Evolutionary conservation across 1,140 invertebrate genomes (phyloP), one percentile per base, ranked within the genome.

Genomic region (Centruroides sculpturatus): DNA sequence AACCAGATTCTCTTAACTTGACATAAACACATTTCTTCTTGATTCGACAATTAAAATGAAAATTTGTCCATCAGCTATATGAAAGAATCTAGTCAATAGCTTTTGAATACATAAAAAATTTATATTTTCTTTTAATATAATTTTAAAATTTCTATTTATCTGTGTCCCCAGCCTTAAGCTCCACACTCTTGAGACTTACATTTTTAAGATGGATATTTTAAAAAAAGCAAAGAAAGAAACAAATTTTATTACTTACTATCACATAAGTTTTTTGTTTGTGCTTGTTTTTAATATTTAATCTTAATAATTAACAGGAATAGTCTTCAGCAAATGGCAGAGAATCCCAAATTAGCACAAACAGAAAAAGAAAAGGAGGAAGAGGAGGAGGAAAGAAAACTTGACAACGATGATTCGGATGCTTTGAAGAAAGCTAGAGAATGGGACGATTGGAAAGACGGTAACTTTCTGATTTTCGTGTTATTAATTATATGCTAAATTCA

Each of bases 321-420:
- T 66, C 54, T 63, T 34, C 63, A 59, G 47, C 57, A 67, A 57
- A 66, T 61, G 56, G 65, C 62, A 9, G 63, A 57, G 34, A 66
- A 67, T 6, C 50, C 62, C 50, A 68, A 62, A 56, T 51, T 13
- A 56, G 51, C 10, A 47, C 50, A 7, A 5, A 5, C 5, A 41
- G 54, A 65, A 7, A 67, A 66, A 46, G 68, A 68, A 50, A 61
- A 58, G 35, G 68, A 69, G 41, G 68, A 75, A 35, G 82, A 85
- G 63, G 85, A 88, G 71, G 89, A 88, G 72, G 66, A 89, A 60
- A 86, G 87, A 66, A 70, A 87, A 66, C 80, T 83, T 12, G 84
- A 86, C 7, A 82, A 83, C 67, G 87, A 91, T 73, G 85, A 92
- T 63, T 59, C 71, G 9, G 61, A 69, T 52, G 68, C 58, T n/a